Percentiles rank a stretch among this genome's conserved stretches.
These are phyloP conservation scores for Macquaria ambigua DNA, from an alignment of 2,113 vertebrate species.

Conservation along the genomic window DNA sequence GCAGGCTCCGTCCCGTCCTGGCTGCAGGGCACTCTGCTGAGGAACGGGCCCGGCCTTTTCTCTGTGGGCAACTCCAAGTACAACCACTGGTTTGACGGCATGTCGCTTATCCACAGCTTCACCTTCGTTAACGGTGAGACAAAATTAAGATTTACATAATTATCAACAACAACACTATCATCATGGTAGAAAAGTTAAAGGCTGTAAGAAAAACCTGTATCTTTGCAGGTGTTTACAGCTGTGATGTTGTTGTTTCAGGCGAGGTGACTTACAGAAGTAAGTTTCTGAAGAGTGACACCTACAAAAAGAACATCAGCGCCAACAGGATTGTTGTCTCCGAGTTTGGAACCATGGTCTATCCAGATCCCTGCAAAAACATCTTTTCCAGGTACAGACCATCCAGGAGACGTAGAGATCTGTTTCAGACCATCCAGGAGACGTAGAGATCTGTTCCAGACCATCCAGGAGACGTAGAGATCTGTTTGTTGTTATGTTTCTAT, in stretches of 20 bases:
- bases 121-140: constrained; percentile 89
- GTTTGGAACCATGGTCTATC: constrained; percentile 96
- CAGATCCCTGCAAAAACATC: constrained; percentile 96
- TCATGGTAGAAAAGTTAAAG: not conserved
- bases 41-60: constrained; percentile 94
- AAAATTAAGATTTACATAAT: not conserved
- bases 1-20: constrained; percentile 87
- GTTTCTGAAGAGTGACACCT: constrained; percentile 92
- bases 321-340: constrained; percentile 93
- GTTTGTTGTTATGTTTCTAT: too few relatives aligned
- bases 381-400: constrained; percentile 89
- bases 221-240: not conserved
- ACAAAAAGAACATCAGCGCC: constrained; percentile 88
- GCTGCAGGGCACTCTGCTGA: constrained; percentile 90
- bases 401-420: not conserved
- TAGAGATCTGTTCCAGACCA: not conserved
- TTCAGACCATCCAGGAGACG: not conserved
- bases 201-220: not conserved
- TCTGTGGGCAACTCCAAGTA: constrained; percentile 87
- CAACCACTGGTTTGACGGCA: constrained; percentile 97
- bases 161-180: too few relatives aligned
- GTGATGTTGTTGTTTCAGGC: constrained; percentile 80
- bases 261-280: constrained; percentile 94
- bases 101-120: constrained; percentile 94
- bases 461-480: not conserved